Evolutionary conservation across 2,888 invertebrate species (phyloP), one percentile per base, ranked within the genome.

Genomic region (Nephrotoma guestfalica): DNA sequence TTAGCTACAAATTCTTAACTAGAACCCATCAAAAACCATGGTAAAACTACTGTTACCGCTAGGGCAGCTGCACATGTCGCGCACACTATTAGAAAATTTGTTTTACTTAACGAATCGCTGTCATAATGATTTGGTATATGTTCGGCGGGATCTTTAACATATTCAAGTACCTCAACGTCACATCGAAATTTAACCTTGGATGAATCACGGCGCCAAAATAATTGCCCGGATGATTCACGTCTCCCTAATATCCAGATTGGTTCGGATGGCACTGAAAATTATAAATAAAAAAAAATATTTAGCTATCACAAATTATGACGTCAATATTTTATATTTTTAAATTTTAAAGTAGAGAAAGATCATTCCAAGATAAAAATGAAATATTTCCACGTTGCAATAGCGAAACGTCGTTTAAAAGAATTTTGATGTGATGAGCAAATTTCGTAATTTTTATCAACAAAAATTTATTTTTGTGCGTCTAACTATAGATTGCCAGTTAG

Each of bases 181-280:
- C 91, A 91, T 30, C 92, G 91, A 88, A 92, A 92, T 51, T 91
- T 91, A n/a, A 92, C 91, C 88, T 90, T 91, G 2, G 91, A 90
- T 87, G 90, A 89, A 47, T 92, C 92, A 86, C 91, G 90, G 47
- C 91, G 90, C 92, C 92, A 92, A 30, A 92, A 92, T 87, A 92
- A 89, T 87, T 90, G 90, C 0, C 92, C 92, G 0, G 91, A 91
- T 15, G 92, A 92, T 86, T 91, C 91, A 13, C 92, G 89, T 7
- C 92, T 89, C 88, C 92, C 92, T 88, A 92, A 88, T 88, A 90
- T 91, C 92, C 92, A 92, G 87, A 91, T 90, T 1, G 92, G 92
- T 88, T 91, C 89, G 45, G 87, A 90, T 88, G 90, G 89, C 30
- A 90, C 91, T 91, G 86, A n/a, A 87, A 87, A 85, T 45, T 41